These are phyloP conservation scores for Steinernema scapterisci DNA, from an alignment of 2,888 invertebrate species.

Conservation along the genomic window DNA sequence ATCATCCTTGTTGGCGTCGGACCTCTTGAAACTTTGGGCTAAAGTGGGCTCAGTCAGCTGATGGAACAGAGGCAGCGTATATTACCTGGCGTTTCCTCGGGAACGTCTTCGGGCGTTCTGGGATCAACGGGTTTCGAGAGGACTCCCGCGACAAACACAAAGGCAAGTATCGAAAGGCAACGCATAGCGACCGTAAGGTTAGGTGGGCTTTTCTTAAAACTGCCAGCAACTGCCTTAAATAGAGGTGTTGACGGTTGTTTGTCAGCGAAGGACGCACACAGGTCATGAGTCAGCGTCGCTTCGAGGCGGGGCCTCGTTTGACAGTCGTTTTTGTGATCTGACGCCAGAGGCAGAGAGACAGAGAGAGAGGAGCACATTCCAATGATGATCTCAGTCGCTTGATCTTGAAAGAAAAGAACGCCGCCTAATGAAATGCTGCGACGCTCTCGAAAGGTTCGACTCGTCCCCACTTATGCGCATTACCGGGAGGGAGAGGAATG, in stretches of 20 bases:
- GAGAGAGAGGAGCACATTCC: neutral
- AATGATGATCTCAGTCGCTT: constrained; percentile 28
- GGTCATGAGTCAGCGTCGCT: constrained; percentile 30
- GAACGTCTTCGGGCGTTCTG: constrained; percentile 20
- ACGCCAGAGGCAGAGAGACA: constrained; percentile 5
- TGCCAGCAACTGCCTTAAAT: constrained; percentile 31
- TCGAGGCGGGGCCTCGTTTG: constrained; percentile 15
- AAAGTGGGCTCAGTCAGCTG: constrained; percentile 10
- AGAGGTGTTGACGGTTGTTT: constrained; percentile 31
- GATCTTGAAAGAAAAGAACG: constrained; percentile 15
- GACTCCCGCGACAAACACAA: constrained; percentile 4
- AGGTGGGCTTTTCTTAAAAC: constrained; percentile 28
- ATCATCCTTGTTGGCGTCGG: constrained; percentile 54
- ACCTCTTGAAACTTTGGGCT: constrained; percentile 57
- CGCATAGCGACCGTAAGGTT: constrained; percentile 3
- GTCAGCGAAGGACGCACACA: constrained; percentile 21
- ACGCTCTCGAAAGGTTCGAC: neutral
- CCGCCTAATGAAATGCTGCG: constrained; percentile 20
- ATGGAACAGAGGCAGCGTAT: neutral
- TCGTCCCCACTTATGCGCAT: constrained; percentile 23
- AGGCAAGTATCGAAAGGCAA: constrained; percentile 2
- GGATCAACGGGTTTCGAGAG: constrained; percentile 8
- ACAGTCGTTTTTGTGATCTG: constrained; percentile 31
- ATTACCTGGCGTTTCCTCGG: constrained; percentile 16
- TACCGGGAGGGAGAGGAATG: neutral